Evolutionary conservation across 2,888 invertebrate species (phyloP).

Genomic region (Cerastis leucographa): DNA sequence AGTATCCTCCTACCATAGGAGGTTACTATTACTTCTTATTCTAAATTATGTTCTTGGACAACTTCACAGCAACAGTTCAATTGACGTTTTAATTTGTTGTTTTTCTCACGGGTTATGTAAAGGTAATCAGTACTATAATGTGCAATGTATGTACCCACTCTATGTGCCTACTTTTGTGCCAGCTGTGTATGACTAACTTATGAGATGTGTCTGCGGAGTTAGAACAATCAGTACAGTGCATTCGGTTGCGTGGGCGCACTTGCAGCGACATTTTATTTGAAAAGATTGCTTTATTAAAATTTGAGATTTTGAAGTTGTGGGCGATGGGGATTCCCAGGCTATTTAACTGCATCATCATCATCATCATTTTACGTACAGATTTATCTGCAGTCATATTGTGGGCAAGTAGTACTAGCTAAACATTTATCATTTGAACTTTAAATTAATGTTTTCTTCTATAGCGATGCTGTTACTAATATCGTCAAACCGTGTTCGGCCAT

Average conservation of each 20-base stretch:
- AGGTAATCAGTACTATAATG: slow-evolving; percentile 8
- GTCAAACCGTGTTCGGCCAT: no score
- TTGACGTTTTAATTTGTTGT: background rate
- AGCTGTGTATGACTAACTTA: background rate
- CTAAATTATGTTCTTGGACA: background rate
- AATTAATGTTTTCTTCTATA: background rate
- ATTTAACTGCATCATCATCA: background rate
- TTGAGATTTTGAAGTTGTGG: no score
- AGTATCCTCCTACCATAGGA: background rate
- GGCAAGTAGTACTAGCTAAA: no score
- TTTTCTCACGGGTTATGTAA: background rate
- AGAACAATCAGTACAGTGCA: slow-evolving; percentile 49
- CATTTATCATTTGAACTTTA: background rate
- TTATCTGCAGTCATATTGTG: no score
- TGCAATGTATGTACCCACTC: background rate
- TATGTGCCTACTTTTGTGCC: background rate
- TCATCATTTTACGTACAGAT: background rate
- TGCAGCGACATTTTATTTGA: background rate
- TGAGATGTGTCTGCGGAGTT: slow-evolving; percentile 43
- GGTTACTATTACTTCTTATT: background rate
- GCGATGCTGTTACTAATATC: background rate
- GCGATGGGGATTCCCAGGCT: background rate
- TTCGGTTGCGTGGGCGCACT: slow-evolving; percentile 29
- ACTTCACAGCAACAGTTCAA: background rate
- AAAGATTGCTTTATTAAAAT: background rate